phyloP scores from a whole-genome alignment of 2,888 invertebrate species.

The Ectropis crepuscularia region DNA sequence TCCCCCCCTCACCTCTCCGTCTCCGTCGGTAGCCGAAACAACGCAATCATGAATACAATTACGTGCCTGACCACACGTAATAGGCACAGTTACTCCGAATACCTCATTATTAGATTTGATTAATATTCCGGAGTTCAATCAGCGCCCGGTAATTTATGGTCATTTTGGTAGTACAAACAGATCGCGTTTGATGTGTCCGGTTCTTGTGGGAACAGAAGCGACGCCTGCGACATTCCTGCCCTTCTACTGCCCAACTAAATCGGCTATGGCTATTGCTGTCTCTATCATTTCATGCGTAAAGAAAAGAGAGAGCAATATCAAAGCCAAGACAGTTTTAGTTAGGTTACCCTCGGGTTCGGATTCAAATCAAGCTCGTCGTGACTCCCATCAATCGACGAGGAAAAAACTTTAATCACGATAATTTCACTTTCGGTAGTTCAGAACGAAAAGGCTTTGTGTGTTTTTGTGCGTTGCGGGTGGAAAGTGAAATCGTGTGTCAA shows the following conservation, averaged over 20 bases:
- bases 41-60: constrained; percentile 33
- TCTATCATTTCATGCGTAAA: no score
- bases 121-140: constrained; percentile 38
- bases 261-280: no score
- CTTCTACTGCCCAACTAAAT: no score
- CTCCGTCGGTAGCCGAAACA: constrained; percentile 42
- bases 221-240: constrained; percentile 15
- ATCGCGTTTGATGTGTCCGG: constrained; percentile 21
- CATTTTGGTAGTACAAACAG: constrained; percentile 31
- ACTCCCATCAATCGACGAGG: constrained; percentile 28
- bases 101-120: constrained; percentile 42
- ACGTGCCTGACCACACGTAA: constrained; percentile 29
- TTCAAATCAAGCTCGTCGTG: constrained; percentile 30
- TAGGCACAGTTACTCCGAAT: constrained; percentile 33
- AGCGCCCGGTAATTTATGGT: constrained; percentile 33
- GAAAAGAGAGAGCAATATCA: no score
- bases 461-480: constrained; percentile 46
- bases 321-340: no score
- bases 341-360: constrained; percentile 22
- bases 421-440: constrained; percentile 45
- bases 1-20: constrained; percentile 35
- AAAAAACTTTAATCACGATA: constrained; percentile 43
- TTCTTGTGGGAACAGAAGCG: constrained; percentile 36
- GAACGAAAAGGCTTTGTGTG: constrained; percentile 38
- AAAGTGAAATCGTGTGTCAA: constrained; percentile 71